Conservation (phyloP, 2,113 vertebrate genomes). For the Laticauda laticaudata region DNA sequence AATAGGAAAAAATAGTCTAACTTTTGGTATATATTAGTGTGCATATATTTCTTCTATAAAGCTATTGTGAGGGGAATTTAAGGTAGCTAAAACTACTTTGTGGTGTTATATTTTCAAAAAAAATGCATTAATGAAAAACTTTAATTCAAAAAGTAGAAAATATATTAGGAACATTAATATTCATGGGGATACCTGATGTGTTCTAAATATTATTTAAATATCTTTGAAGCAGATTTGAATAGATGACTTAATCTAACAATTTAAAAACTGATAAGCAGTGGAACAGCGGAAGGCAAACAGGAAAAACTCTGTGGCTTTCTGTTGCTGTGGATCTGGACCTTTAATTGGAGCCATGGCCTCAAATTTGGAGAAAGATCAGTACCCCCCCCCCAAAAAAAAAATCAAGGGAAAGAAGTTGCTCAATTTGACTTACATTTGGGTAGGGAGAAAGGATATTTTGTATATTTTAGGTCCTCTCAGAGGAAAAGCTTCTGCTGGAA, state of each 20-base stretch:
- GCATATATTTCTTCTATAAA: conserved; percentile 23
- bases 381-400: background rate
- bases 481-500: background rate
- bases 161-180: background rate
- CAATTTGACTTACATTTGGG: background rate
- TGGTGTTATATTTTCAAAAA: conserved; percentile 29
- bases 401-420: background rate
- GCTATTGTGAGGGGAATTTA: conserved; percentile 16
- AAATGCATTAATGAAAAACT: background rate
- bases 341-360: background rate
- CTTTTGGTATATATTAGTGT: conserved; percentile 16
- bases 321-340: background rate
- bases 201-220: background rate
- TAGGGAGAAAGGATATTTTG: background rate
- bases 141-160: conserved; percentile 13
- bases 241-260: background rate
- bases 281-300: background rate
- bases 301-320: background rate
- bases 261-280: background rate
- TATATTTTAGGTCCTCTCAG: background rate
- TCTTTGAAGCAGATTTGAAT: background rate
- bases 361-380: background rate
- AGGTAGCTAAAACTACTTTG: conserved; percentile 10
- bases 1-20: conserved; percentile 25
- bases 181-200: background rate